These are phyloP conservation scores for Aphidius gifuensis DNA, from an alignment of 1,140 invertebrate genomes.

Conservation along the genomic window DNA sequence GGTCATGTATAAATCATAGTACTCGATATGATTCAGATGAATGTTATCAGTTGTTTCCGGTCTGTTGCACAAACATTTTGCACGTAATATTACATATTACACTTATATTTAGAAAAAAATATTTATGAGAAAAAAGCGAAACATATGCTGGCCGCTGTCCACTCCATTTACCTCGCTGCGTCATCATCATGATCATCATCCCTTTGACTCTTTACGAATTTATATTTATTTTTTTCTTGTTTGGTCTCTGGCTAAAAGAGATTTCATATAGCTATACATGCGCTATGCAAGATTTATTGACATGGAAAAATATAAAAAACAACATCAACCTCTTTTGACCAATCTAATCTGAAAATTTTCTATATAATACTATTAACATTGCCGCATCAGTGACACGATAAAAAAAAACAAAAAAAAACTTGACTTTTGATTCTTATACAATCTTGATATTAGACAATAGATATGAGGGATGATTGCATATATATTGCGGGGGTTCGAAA, in stretches of 20 bases:
- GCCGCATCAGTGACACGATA: too few species aligned
- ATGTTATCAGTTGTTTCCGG: constrained; percentile 55
- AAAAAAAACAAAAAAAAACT: too few species aligned
- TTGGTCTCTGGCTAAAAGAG: constrained; percentile 1
- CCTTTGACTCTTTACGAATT: not conserved
- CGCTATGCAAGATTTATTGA: too few species aligned
- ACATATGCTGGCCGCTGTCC: constrained; percentile 57
- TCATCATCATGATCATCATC: constrained; percentile 29
- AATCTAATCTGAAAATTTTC: too few species aligned
- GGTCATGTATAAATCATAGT: constrained; percentile 20
- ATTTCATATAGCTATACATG: too few species aligned
- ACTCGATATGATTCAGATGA: constrained; percentile 34
- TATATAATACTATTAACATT: too few species aligned
- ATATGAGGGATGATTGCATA: too few species aligned
- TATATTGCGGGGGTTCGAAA: too few species aligned
- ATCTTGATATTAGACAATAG: too few species aligned
- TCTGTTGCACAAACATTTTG: constrained; percentile 44
- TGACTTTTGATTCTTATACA: too few species aligned
- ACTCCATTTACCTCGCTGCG: constrained; percentile 53
- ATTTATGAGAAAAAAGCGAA: constrained; percentile 25
- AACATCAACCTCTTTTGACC: too few species aligned
- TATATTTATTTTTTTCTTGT: not conserved
- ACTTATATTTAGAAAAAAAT: constrained; percentile 10
- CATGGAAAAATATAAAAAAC: too few species aligned
- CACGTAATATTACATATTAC: constrained; percentile 35